These are phyloP conservation scores for Drosophila nebulosa DNA, from an alignment of 1,140 invertebrate species.

Conservation along the genomic window DNA sequence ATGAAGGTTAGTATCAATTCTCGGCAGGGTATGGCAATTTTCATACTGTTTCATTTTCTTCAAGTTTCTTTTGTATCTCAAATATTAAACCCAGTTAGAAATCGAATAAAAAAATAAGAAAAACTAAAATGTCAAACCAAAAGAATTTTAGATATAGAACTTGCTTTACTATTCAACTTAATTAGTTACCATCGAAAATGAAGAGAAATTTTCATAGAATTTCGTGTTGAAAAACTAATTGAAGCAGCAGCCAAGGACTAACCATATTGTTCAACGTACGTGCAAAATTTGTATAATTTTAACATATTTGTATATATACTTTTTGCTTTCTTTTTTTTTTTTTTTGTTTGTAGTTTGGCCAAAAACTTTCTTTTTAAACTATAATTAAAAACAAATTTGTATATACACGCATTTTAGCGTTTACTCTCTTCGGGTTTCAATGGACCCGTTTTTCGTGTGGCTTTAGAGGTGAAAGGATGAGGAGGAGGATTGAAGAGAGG, in stretches of 20 bases:
- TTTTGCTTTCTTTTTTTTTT: background rate
- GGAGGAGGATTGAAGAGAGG: background rate
- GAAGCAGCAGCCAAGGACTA: background rate
- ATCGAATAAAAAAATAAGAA: too few species aligned
- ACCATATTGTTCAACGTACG: background rate
- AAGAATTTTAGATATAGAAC: too few species aligned
- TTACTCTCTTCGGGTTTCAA: background rate
- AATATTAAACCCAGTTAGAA: too few species aligned
- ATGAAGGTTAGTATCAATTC: too few species aligned
- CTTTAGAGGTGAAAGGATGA: background rate
- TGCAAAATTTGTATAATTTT: background rate
- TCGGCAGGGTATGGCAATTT: too few species aligned
- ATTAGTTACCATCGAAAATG: too few species aligned
- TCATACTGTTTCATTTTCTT: too few species aligned
- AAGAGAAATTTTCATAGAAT: too few species aligned
- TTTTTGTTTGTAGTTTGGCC: background rate
- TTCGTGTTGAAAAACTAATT: background rate
- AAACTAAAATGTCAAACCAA: too few species aligned
- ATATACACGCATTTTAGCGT: constrained; percentile 12
- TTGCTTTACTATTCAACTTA: too few species aligned
- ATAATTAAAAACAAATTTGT: constrained; percentile 52
- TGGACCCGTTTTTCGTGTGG: background rate
- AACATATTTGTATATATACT: too few species aligned
- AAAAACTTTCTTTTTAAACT: constrained; percentile 20
- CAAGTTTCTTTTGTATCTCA: too few species aligned